Evolutionary conservation across 2,113 vertebrate species (phyloP), one percentile per base, ranked within the genome.

Genomic region (Tachuris rubrigastra): DNA sequence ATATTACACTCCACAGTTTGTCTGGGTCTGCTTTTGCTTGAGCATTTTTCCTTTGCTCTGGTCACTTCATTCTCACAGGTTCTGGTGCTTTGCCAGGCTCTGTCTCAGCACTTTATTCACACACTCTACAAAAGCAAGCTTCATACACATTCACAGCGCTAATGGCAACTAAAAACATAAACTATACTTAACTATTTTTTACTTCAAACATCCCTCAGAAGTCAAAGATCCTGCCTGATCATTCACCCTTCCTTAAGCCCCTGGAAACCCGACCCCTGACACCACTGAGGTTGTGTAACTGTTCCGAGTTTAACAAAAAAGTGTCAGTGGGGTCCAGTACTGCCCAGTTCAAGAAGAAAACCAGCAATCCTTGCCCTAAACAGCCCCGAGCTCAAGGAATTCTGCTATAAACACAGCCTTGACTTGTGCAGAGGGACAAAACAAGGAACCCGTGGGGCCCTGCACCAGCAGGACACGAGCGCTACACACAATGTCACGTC

Each of bases 381-480:
- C 15, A 78, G 46, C 47, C 27, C 15, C 30, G 25, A 78, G 56
- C 9, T 7, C 2, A 3, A 37, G 31, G 41, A 35, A 4, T 20
- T 69, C 24, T 63, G 6, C 28, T 27, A 12, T 62, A 55, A 66
- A 3, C 46, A 27, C 28, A 41, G 20, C 66, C 25, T 6, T 1
- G 41, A 1, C 8, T 39, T 47, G 5, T 7, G 16, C n/a, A 15
- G 22, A 77, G 47, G 24, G 46, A n/a, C 6, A 84, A 8, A 17
- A 28, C 22, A 30, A 39, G 59, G 6, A 5, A 7, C n/a, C 22
- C 1, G 4, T 7, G 31, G 16, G 37, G 24, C 33, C 55, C n/a
- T 25, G 42, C 42, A 4, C 7, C 0, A 0, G 8, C 5, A 55
- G 31, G 30, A 14, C 2, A 0, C 0, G 0, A 16, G 42, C 2